Evolutionary conservation across 2,888 invertebrate genomes (phyloP).

Genomic region (Dermolepida albohirtum): DNA sequence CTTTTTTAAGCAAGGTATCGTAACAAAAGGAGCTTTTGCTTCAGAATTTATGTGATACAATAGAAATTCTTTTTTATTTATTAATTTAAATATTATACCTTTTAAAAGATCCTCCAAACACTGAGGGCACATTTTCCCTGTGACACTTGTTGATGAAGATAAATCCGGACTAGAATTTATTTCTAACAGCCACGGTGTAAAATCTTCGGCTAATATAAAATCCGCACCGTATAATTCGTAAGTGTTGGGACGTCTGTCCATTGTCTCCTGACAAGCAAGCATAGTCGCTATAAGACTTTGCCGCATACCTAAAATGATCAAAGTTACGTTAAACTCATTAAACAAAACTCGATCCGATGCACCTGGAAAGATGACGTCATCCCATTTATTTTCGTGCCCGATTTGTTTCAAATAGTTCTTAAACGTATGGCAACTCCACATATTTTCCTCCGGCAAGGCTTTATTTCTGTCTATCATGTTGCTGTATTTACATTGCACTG

Average conservation of each 20-base stretch:
- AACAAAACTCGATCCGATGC: neutral
- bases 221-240: conserved; percentile 96
- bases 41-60: too few relatives aligned
- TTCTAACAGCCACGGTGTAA: conserved; percentile 92
- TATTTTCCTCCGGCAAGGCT: conserved; percentile 87
- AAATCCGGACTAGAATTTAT: conserved; percentile 95
- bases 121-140: conserved; percentile 85
- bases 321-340: conserved; percentile 14
- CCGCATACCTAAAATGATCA: conserved; percentile 57
- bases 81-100: conserved; percentile 69
- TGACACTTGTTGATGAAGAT: conserved; percentile 90
- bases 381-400: conserved; percentile 84
- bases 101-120: conserved; percentile 92
- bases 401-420: conserved; percentile 74
- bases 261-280: conserved; percentile 86
- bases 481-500: conserved; percentile 90
- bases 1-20: too few relatives aligned
- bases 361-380: conserved; percentile 87
- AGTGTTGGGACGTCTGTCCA: conserved; percentile 84
- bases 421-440: conserved; percentile 93
- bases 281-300: conserved; percentile 78
- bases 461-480: conserved; percentile 77
- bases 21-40: too few relatives aligned
- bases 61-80: too few relatives aligned
- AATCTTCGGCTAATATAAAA: conserved; percentile 91